Conservation (phyloP, 2,797 vertebrate genomes). For the Enteromius mattozi region DNA sequence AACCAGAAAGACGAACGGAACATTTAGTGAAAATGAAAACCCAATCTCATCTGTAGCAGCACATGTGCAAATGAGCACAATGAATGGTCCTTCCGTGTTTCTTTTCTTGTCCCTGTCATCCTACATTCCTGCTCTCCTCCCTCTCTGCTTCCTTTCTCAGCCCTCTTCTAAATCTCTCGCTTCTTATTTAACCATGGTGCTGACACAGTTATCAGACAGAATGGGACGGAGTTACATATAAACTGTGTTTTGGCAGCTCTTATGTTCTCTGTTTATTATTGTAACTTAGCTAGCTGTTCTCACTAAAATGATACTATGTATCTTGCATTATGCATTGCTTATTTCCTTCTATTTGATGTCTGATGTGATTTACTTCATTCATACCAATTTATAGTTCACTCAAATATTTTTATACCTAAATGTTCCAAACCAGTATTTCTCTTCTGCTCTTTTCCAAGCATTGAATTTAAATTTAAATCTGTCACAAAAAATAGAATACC, state of each 20-base stretch:
- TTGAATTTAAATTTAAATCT: background rate
- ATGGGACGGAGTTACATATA: background rate
- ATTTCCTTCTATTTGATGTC: background rate
- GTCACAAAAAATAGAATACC: background rate
- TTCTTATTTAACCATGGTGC: constrained; percentile 16
- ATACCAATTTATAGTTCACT: background rate
- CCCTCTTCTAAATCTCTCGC: background rate
- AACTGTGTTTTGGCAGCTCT: background rate
- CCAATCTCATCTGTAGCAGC: constrained; percentile 47
- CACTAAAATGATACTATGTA: background rate
- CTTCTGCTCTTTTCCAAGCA: background rate
- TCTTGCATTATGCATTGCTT: background rate
- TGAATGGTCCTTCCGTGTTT: constrained; percentile 33
- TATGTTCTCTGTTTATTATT: background rate
- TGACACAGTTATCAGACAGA: constrained; percentile 12
- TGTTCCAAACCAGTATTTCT: background rate
- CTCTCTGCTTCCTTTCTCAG: constrained; percentile 60
- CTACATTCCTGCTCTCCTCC: constrained; percentile 69
- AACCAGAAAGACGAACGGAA: constrained; percentile 50
- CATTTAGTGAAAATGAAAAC: constrained; percentile 8
- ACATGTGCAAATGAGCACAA: constrained; percentile 16
- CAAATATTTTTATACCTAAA: constrained; percentile 1
- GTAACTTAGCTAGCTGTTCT: background rate
- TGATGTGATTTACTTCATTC: background rate
- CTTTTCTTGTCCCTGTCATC: constrained; percentile 55